Evolutionary conservation across 2,888 invertebrate species (phyloP), one percentile per base, ranked within the genome.

Genomic region (Agrotis ipsilon): DNA sequence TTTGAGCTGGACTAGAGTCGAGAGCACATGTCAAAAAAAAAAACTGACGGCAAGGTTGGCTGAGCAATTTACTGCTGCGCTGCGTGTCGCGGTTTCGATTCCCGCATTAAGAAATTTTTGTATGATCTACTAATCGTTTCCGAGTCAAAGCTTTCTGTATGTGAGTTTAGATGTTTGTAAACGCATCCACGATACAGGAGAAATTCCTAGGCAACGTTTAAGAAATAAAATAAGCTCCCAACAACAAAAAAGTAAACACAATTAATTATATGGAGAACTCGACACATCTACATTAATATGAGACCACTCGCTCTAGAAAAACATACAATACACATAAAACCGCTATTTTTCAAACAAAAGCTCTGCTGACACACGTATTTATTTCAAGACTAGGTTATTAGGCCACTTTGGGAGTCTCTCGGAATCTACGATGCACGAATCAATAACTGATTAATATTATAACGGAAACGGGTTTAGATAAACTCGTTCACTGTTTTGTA

Each of bases 391-490:
- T 72, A 64, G 81, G 75, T 83, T 69, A 81, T 61, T 75, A 19
- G 78, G 45, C 32, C 66, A 69, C 24, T 67, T 57, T 27, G 21
- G 48, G 62, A 61, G 27, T 46, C 19, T 46, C 51, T 48, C 57
- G 11, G 59, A 58, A 39, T 55, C 58, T 48, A 16, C 60, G 48
- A 27, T 54, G 43, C 45, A 64, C 49, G 59, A 72, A 85, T 84
- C 75, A 72, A 84, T 80, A 80, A 72, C 73, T 70, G 68, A 85
- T 79, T 78, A 75, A 64, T 60, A 51, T 66, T 68, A 55, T 61
- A 63, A 54, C 64, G 54, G 24, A 68, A 52, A 43, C 32, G n/a
- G 46, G 21, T 67, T 57, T 49, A 69, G 81, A 81, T 75, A 76
- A 78, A 63, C 54, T 18, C 18, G 49, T 55, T 60, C 27, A 51